Evolutionary conservation across 2,113 vertebrate genomes (phyloP), one percentile per base, ranked within the genome.

Genomic region (Limnothrissa miodon): DNA sequence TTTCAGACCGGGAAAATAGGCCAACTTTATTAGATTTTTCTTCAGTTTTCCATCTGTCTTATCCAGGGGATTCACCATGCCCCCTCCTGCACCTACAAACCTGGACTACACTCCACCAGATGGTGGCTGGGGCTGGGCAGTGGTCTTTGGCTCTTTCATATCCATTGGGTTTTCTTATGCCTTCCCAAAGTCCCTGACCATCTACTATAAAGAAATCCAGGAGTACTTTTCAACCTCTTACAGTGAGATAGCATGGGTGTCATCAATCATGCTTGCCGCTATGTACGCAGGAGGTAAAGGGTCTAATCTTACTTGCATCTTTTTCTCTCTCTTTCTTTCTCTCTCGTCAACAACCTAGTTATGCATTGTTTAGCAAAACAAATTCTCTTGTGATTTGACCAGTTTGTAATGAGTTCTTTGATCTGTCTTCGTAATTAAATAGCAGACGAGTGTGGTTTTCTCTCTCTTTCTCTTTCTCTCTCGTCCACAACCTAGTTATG

Each of bases 131-230:
- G 97, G 94, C 1, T 96, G 95, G 94, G 88, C 82, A 0, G 92
- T 96, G 70, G 93, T 95, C 44, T 84, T 93, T 0, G 93, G 92
- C 0, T 87, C 95, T 33, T 95, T 97, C 87, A 39, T 96, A 42
- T 93, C 95, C 79, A 94, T 96, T 23, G 95, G 96, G 87, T 96
- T 97, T 79, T 95, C 95, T 0, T 95, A 96, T 0, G 92, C 95
- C 82, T 97, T 97, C 85, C 94, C 94, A 51, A 97, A 97, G 93
- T 92, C 93, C 70, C 83, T 96, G 83, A 95, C 95, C 79, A 93
- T 94, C 89, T 97, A 95, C 93, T 97, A 92, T 89, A 96, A 95
- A 93, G 95, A 97, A 90, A 96, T 96, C 89, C 95, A 97, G 92
- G 93, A 94, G 87, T 96, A 96, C 90, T 96, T 97, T 90, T 92